A percentile compares a stretch with the other conserved stretches of the same genome.
Evolutionary conservation across 2,113 vertebrate species (phyloP).

Genomic region (Capreolus pygargus): DNA sequence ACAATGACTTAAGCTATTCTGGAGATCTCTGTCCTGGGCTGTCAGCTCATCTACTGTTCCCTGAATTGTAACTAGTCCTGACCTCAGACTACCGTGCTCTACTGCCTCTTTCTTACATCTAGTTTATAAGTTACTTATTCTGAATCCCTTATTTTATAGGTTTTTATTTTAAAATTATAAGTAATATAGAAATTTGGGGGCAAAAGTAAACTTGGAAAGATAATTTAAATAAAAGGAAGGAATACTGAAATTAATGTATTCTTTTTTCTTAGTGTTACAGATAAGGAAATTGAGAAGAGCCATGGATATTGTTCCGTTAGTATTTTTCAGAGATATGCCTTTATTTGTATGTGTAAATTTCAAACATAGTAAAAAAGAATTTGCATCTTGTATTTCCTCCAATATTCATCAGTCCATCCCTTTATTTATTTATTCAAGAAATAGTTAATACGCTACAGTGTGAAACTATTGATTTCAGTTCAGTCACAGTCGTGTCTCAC

Average conservation of each 20-base stretch:
- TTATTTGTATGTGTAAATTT: background rate
- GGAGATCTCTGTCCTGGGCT: background rate
- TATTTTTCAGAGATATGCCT: background rate
- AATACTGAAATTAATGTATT: background rate
- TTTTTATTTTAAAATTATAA: background rate
- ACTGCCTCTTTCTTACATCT: background rate
- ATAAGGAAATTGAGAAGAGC: background rate
- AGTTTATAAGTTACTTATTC: background rate
- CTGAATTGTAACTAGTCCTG: background rate
- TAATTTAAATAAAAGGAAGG: background rate
- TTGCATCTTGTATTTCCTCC: background rate
- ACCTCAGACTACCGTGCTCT: background rate
- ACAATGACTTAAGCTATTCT: background rate
- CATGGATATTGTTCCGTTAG: background rate
- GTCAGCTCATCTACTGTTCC: background rate
- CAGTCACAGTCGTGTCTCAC: background rate
- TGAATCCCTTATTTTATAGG: background rate
- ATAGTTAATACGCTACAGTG: background rate
- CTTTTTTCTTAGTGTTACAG: background rate
- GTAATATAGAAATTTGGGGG: background rate
- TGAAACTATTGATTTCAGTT: background rate
- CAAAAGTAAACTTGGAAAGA: background rate
- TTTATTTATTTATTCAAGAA: background rate
- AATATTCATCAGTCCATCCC: background rate
- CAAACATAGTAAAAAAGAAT: background rate